Base-by-base conservation (phyloP, 2,888 invertebrate species). In the Notodonta dromedarius region DNA sequence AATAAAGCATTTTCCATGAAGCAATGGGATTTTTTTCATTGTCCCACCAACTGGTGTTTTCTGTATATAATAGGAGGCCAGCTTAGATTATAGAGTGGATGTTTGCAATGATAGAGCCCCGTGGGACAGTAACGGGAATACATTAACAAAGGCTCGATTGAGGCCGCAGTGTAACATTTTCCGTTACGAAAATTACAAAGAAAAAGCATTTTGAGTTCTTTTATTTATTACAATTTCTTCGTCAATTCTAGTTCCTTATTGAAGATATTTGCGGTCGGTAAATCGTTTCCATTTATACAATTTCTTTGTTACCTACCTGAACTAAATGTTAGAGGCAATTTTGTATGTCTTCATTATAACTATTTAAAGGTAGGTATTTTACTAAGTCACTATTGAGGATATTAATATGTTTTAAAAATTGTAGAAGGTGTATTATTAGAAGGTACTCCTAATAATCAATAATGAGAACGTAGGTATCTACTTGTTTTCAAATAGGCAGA, bases 1-100 rank as follows among this genome's bases (percentile, higher is more conserved):
- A 90, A 90, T 90, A 63, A 80, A 82, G 80, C 77, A 85, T 90
- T 91, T 88, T 89, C 88, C 84, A 87, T 82, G 83, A 79, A 80
- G 78, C 80, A 74, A 83, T 87, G 80, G 84, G 81, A 83, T 85
- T 87, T 88, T 89, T 87, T 88, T 87, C 76, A 89, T 88, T 89
- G 89, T 89, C 80, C 82, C 73, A 79, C 74, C 70, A 82, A 82
- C 85, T 80, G 77, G 80, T 81, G 79, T 87, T 89, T 88, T 88
- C 90, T 86, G 79, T 87, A 85, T 84, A 87, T 91, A 92, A 91
- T 91, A 79, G 79, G 70, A 64, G 79, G 76, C 76, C 70, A 69
- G 58, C 64, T 24, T 76, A 90, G 88, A 91, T 91, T 91, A 91
- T 82, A 90, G 89, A 82, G 81, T 71, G 62, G 75, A 71, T 77